These are phyloP conservation scores for Amphimallon solstitiale DNA, from an alignment of 2,888 invertebrate genomes.

Conservation along the genomic window DNA sequence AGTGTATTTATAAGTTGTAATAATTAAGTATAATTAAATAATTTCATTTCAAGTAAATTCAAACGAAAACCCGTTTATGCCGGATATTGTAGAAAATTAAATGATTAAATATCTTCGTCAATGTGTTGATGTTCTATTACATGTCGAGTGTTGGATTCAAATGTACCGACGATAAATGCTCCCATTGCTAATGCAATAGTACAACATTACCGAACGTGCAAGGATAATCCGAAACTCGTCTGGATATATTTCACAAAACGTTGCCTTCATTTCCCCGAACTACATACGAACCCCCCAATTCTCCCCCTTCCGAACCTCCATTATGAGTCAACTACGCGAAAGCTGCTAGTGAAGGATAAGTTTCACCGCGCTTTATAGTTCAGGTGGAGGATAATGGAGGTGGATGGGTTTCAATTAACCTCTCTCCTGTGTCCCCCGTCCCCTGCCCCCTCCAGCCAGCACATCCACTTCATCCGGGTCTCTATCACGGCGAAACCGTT, in stretches of 20 bases:
- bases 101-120: too few relatives aligned
- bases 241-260: conserved; percentile 11
- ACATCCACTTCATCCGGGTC: conserved; percentile 39
- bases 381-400: conserved; percentile 61
- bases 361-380: conserved; percentile 51
- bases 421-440: conserved; percentile 50
- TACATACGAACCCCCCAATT: background rate
- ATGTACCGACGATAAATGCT: too few relatives aligned
- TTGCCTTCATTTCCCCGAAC: background rate
- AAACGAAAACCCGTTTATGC: too few relatives aligned
- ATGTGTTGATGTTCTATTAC: too few relatives aligned
- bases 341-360: conserved; percentile 46
- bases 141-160: too few relatives aligned
- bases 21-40: too few relatives aligned
- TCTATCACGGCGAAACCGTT: conserved; percentile 7
- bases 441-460: too few relatives aligned
- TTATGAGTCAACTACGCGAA: conserved; percentile 31
- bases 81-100: too few relatives aligned
- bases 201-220: background rate
- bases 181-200: background rate
- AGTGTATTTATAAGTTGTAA: too few relatives aligned
- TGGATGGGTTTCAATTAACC: conserved; percentile 63
- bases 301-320: background rate
- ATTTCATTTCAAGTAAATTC: too few relatives aligned
- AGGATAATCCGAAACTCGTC: conserved; percentile 15